Evolutionary conservation across 1,140 invertebrate species (phyloP), one percentile per base, ranked within the genome.

Genomic region (Yoshiicerus persimilis): DNA sequence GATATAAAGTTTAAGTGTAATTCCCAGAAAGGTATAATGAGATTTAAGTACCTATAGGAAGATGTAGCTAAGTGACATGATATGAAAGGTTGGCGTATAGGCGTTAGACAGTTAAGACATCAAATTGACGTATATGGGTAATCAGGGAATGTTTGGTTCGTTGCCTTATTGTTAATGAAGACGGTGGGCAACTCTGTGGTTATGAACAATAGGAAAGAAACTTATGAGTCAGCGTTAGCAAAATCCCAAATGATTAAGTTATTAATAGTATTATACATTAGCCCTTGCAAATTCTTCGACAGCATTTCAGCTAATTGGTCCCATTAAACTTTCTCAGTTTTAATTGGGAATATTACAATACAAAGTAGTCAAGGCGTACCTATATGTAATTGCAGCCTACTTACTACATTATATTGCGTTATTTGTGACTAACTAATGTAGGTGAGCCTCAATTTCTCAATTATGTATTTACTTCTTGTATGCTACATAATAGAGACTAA

Each of bases 21-120:
- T 80, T 80, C 75, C n/a, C 6, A 80, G 75, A 80, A 80, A 80
- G 75, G 32, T n/a, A 38, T 80, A 80, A 80, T 80, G 75, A 80
- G 75, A 80, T 36, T 23, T 80, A 80, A 80, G 75, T 80, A n/a
- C 16, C 32, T 34, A 80, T 9, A 10, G 38, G 75, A 38, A 0
- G 30, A 34, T 32, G 8, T 34, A 77, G 32, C 1, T 2, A 9
- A 20, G 64, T 80, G 75, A 80, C 75, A 80, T 80, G 75, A 34
- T 32, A 80, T 80, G 75, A 80, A 80, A 36, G 75, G 38, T 16
- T 20, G 38, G 75, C 75, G 34, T 38, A 32, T 80, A 38, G 20
- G 34, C 20, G 32, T 23, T 23, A 80, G 75, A 80, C 75, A 80
- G 34, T 23, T n/a, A 11, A 70, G 66, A 70, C 25, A 32, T 16